These are phyloP conservation scores for Yponomeuta sedellus DNA, from an alignment of 2,888 invertebrate species.

Conservation along the genomic window DNA sequence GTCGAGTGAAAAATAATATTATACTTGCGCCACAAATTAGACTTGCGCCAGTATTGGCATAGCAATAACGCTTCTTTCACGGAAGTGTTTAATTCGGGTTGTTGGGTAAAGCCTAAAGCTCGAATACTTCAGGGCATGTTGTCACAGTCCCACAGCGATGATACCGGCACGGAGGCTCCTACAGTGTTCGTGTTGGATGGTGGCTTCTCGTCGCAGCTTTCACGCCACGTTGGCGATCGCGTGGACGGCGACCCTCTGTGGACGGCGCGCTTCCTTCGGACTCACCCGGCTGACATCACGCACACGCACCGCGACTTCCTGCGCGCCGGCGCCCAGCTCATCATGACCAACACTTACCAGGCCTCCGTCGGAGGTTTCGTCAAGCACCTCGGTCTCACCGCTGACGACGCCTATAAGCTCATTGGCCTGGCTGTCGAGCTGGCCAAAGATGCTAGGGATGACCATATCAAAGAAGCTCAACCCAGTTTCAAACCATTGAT, in stretches of 20 bases:
- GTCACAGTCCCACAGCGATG: not conserved
- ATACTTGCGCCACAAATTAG: not conserved
- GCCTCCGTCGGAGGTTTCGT: conserved; percentile 86
- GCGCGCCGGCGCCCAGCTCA: conserved; percentile 89
- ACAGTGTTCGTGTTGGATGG: conserved; percentile 76
- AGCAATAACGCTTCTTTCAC: not conserved
- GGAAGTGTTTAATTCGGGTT: too few species aligned
- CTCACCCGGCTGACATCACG: conserved; percentile 84
- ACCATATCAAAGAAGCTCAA: conserved; percentile 64
- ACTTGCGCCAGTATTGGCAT: not conserved
- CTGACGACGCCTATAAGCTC: conserved; percentile 80
- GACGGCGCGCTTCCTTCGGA: conserved; percentile 88
- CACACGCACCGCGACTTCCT: conserved; percentile 88
- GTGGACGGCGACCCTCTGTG: conserved; percentile 91
- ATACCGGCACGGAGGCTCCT: not conserved
- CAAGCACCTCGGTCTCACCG: conserved; percentile 81
- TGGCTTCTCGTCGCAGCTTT: conserved; percentile 88
- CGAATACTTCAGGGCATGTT: too few species aligned
- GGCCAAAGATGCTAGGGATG: conserved; percentile 82
- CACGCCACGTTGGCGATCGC: conserved; percentile 80
- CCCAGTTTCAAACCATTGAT: conserved; percentile 71
- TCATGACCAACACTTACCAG: conserved; percentile 93
- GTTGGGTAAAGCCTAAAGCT: too few species aligned
- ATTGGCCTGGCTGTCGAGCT: conserved; percentile 84
- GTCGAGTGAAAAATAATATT: too few species aligned